A percentile compares a stretch with the other conserved stretches of the same genome.
Evolutionary conservation across 1,140 invertebrate species (phyloP).

Genomic region (Panonychus citri): DNA sequence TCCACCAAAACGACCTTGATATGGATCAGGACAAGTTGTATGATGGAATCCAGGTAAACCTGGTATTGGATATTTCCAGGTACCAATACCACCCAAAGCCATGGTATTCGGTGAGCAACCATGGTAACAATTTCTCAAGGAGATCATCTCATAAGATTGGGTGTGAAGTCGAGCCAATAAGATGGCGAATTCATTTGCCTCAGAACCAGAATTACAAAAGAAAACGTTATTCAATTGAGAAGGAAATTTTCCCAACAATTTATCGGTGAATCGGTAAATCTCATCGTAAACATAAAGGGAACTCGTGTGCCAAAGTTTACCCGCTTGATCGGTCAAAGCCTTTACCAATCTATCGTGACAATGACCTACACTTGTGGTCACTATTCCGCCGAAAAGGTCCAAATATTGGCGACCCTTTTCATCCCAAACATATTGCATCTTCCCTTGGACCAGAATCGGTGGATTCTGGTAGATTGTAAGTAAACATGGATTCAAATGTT

Average conservation of each 20-base stretch:
- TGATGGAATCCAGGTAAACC: constrained; percentile 50
- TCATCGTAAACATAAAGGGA: constrained; percentile 69
- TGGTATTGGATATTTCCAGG: constrained; percentile 51
- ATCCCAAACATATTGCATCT: constrained; percentile 81
- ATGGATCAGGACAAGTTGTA: constrained; percentile 72
- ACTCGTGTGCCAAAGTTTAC: constrained; percentile 69
- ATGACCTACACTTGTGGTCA: constrained; percentile 89
- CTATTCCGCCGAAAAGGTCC: constrained; percentile 79
- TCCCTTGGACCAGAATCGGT: constrained; percentile 54
- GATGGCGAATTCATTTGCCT: constrained; percentile 84
- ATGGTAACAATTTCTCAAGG: constrained; percentile 65
- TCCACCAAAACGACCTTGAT: constrained; percentile 66
- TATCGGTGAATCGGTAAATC: constrained; percentile 69
- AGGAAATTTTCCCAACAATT: constrained; percentile 53
- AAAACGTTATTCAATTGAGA: constrained; percentile 44
- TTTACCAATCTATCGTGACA: constrained; percentile 64
- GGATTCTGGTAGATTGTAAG: constrained; percentile 57
- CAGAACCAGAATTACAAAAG: constrained; percentile 83
- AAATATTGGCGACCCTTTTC: constrained; percentile 60
- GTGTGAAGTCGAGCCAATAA: constrained; percentile 63
- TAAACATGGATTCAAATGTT: constrained; percentile 42
- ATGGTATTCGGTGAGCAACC: constrained; percentile 60
- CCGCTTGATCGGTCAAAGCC: constrained; percentile 49
- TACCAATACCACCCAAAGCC: constrained; percentile 52
- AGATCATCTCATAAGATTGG: constrained; percentile 55